Percentiles rank a stretch among this genome's conserved stretches.
These are phyloP conservation scores for Crocallis elinguaria DNA, from an alignment of 2,888 invertebrate species.

Conservation along the genomic window DNA sequence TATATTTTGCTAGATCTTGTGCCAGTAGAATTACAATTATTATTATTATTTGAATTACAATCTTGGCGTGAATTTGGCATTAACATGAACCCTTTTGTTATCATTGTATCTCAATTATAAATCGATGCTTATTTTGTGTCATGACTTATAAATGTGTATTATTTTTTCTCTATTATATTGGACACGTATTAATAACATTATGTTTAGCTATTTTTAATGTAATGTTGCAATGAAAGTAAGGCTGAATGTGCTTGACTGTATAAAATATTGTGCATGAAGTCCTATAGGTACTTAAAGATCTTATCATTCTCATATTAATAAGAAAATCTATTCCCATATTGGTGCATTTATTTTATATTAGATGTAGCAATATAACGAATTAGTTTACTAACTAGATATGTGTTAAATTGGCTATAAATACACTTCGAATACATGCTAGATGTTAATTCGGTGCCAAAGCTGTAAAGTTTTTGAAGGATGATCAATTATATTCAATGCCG, in stretches of 20 bases:
- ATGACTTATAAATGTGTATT: slow-evolving; percentile 15
- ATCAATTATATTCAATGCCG: slow-evolving; percentile 18
- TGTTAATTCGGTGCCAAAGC: slow-evolving; percentile 75
- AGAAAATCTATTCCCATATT: slow-evolving; percentile 51
- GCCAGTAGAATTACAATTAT: slow-evolving; percentile 5
- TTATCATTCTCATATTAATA: slow-evolving; percentile 38
- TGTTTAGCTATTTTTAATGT: slow-evolving; percentile 23
- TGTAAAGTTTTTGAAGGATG: slow-evolving; percentile 36
- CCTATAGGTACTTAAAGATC: slow-evolving; percentile 53
- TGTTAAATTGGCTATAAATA: slow-evolving; percentile 42
- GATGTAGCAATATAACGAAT: slow-evolving; percentile 27
- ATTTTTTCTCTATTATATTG: slow-evolving; percentile 27
- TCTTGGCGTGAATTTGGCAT: not conserved
- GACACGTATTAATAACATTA: slow-evolving; percentile 16
- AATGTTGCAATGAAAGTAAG: slow-evolving; percentile 45
- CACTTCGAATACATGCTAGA: slow-evolving; percentile 40
- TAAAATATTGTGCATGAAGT: slow-evolving; percentile 42
- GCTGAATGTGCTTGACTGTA: slow-evolving; percentile 48
- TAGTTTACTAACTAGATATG: slow-evolving; percentile 16
- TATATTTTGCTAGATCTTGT: slow-evolving; percentile 13
- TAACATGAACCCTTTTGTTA: slow-evolving; percentile 2
- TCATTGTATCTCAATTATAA: slow-evolving; percentile 19
- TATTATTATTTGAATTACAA: not conserved
- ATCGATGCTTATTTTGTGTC: slow-evolving; percentile 10
- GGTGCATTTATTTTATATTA: slow-evolving; percentile 63